A percentile compares a stretch with the other conserved stretches of the same genome.
phyloP scores from a whole-genome alignment of 2,888 invertebrate species.

The Poecilobothrus nobilitatus region DNA sequence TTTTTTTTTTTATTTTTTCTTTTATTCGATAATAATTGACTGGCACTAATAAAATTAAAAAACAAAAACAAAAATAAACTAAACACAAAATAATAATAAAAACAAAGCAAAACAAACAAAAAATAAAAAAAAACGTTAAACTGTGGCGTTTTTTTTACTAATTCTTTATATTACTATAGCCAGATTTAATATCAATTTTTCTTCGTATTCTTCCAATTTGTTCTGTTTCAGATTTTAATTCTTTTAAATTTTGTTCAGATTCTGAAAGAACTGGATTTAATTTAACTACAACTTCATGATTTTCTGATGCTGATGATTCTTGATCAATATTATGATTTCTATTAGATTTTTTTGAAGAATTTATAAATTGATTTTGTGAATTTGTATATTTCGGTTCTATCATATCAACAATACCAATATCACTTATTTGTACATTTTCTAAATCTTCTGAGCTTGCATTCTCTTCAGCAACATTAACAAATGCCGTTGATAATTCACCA shows the following conservation, averaged over 20 bases:
- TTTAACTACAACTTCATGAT: background rate
- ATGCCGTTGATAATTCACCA: conserved; percentile 74
- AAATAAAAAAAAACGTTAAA: too few relatives aligned
- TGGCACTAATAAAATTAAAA: background rate
- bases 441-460: conserved; percentile 62
- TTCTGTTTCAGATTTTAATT: background rate
- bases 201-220: background rate
- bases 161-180: conserved; percentile 30
- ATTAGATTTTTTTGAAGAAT: background rate
- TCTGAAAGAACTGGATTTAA: background rate
- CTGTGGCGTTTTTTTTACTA: conserved; percentile 7
- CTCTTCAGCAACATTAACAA: conserved; percentile 79
- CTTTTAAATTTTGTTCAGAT: background rate
- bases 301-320: background rate
- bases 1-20: too few relatives aligned
- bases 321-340: background rate
- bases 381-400: conserved; percentile 17
- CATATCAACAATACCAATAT: conserved; percentile 40
- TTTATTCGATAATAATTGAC: background rate
- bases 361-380: conserved; percentile 4
- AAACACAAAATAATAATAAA: background rate
- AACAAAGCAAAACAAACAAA: too few relatives aligned
- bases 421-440: conserved; percentile 50
- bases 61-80: background rate
- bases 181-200: conserved; percentile 14